Evolutionary conservation across 2,888 invertebrate genomes (phyloP).

Genomic region (Altica lythri): DNA sequence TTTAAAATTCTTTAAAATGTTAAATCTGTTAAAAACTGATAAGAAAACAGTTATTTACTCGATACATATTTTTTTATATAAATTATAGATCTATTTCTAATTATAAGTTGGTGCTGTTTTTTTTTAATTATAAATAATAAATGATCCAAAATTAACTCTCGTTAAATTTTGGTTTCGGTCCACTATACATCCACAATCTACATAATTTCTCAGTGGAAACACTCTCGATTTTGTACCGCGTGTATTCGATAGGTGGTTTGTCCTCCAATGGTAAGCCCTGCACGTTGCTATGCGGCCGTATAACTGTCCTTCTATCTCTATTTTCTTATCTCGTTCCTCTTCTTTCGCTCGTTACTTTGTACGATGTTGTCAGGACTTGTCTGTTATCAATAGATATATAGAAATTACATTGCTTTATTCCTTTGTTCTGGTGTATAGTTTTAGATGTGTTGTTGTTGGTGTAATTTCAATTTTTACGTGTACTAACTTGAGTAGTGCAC

Average conservation of each 20-base stretch:
- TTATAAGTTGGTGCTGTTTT: no score
- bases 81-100: no score
- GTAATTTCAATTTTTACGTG: no score
- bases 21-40: no score
- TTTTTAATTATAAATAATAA: no score
- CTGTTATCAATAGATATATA: slow-evolving; percentile 17
- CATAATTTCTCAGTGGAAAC: slow-evolving; percentile 34
- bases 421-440: slow-evolving; percentile 7
- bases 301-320: slow-evolving; percentile 38
- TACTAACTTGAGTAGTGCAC: no score
- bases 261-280: slow-evolving; percentile 43
- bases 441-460: no score
- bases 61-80: no score
- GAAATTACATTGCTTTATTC: slow-evolving; percentile 11
- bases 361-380: slow-evolving; percentile 24
- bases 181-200: slow-evolving; percentile 17
- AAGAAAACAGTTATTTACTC: no score
- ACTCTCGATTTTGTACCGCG: slow-evolving; percentile 45
- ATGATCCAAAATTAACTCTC: no score
- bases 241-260: slow-evolving; percentile 39
- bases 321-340: slow-evolving; percentile 35
- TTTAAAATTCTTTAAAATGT: no score
- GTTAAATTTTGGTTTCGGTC: slow-evolving; percentile 21
- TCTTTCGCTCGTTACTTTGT: slow-evolving; percentile 34
- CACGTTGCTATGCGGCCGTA: slow-evolving; percentile 48